Base-by-base conservation (phyloP, 2,797 vertebrate species). In the Notoglanidium macrostoma region DNA sequence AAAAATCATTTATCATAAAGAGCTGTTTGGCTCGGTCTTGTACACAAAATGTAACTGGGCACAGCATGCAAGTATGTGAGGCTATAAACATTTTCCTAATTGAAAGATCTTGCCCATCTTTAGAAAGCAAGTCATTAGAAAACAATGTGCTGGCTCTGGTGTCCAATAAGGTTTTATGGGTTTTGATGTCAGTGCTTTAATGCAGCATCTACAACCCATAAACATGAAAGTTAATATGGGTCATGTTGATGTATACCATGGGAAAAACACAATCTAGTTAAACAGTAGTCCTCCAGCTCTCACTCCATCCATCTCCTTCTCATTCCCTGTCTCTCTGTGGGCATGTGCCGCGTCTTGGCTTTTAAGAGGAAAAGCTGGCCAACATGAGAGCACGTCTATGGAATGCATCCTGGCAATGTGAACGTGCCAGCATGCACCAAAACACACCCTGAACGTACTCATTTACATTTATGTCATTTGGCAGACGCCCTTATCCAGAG, bases 41-140 rank as follows among this genome's bases (percentile, higher is more conserved):
- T 91, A 91, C 89, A 90, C 88, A 89, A 83, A 86, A 86, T 32
- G 68, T 90, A 92, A 92, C 85, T 85, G 87, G 88, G 87, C 89
- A 90, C 89, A 93, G 92, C 85, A 86, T 83, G 86, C 87, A 91
- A 92, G 88, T 89, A 92, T 90, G 90, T 88, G 87, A 79, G 85
- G 90, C 89, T 92, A 91, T 93, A 92, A 95, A 93, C 90, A 90
- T 83, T 70, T 23, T n/a, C 90, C 93, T 92, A 94, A 93, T 94
- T 93, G 91, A 92, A 91, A 91, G 88, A 93, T 92, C 91, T 91
- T 92, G 89, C 90, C 91, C 89, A 91, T 92, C 91, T 92, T 76
- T 92, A 90, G 90, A 92, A 89, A 83, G 87, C 89, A 91, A 77
- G 68, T 93, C 93, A 93, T 92, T 92, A 92, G 91, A 89, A 91